A percentile compares a stretch with the other conserved stretches of the same genome.
These are phyloP conservation scores for Radopholus similis DNA, from an alignment of 1,140 invertebrate genomes.

Conservation along the genomic window DNA sequence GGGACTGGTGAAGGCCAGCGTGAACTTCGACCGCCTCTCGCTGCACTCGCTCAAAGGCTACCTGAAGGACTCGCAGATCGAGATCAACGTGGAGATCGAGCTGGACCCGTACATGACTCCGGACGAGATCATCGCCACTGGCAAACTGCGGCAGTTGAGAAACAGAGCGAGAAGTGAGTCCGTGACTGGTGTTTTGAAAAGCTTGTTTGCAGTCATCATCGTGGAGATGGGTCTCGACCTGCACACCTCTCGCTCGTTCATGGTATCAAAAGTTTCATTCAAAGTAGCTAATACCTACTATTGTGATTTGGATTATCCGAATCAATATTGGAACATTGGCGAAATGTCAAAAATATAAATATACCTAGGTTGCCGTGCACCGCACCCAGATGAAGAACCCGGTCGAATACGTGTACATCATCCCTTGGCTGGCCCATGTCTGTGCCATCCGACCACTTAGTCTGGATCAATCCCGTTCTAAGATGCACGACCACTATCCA, in stretches of 20 bases:
- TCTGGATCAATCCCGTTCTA: not conserved
- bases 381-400: constrained; percentile 49
- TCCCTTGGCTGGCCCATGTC: constrained; percentile 59
- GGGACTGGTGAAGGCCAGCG: constrained; percentile 47
- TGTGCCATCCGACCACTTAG: not conserved
- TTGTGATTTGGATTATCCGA: no score
- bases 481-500: constrained; percentile 58
- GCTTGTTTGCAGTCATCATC: constrained; percentile 30
- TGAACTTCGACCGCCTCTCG: constrained; percentile 53
- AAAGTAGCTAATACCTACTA: no score
- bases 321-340: no score
- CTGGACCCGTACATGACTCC: constrained; percentile 55
- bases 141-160: constrained; percentile 46
- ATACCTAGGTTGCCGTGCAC: constrained; percentile 46
- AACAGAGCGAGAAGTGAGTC: constrained; percentile 49
- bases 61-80: constrained; percentile 53
- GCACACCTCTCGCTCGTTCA: constrained; percentile 47
- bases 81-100: constrained; percentile 53
- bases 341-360: no score
- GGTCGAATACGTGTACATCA: constrained; percentile 53
- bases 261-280: no score
- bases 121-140: constrained; percentile 56
- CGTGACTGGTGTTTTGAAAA: not conserved
- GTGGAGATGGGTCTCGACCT: constrained; percentile 57
- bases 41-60: constrained; percentile 53